Percentiles rank a stretch among this genome's conserved stretches.
phyloP scores from a whole-genome alignment of 1,140 invertebrate genomes.

The Drosophila carrolli region DNA sequence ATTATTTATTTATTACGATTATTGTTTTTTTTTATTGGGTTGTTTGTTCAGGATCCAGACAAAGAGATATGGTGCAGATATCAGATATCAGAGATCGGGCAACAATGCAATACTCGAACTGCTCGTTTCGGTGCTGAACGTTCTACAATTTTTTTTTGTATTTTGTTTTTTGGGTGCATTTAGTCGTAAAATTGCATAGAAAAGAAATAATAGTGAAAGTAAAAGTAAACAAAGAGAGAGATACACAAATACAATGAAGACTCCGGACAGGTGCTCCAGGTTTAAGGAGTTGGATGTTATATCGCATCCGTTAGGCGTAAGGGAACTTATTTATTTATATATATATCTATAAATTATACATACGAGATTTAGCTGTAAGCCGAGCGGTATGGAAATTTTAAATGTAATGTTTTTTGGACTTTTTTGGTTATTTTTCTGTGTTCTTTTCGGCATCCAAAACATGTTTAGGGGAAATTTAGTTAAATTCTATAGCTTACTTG shows the following conservation, averaged over 20 bases:
- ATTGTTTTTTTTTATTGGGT: slow-evolving; percentile 32
- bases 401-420: slow-evolving; percentile 16
- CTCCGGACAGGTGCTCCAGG: slow-evolving; percentile 32
- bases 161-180: slow-evolving; percentile 57
- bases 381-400: slow-evolving; percentile 26
- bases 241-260: slow-evolving; percentile 26
- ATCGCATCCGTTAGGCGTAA: slow-evolving; percentile 39
- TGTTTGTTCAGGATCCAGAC: slow-evolving; percentile 29
- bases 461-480: slow-evolving; percentile 33
- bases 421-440: slow-evolving; percentile 33
- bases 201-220: neutral
- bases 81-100: slow-evolving; percentile 54
- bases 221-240: slow-evolving; percentile 29
- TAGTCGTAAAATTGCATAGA: slow-evolving; percentile 58
- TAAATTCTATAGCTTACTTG: slow-evolving; percentile 25
- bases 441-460: slow-evolving; percentile 17
- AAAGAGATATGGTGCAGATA: slow-evolving; percentile 8
- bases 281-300: slow-evolving; percentile 15
- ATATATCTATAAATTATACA: slow-evolving; percentile 18
- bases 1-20: slow-evolving; percentile 49
- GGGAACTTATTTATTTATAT: slow-evolving; percentile 51
- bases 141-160: slow-evolving; percentile 39
- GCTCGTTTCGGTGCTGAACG: slow-evolving; percentile 63
- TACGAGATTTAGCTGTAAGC: slow-evolving; percentile 44
- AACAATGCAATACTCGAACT: slow-evolving; percentile 72